Base-by-base conservation (phyloP, 2,113 vertebrate genomes). In the Pica pica region DNA sequence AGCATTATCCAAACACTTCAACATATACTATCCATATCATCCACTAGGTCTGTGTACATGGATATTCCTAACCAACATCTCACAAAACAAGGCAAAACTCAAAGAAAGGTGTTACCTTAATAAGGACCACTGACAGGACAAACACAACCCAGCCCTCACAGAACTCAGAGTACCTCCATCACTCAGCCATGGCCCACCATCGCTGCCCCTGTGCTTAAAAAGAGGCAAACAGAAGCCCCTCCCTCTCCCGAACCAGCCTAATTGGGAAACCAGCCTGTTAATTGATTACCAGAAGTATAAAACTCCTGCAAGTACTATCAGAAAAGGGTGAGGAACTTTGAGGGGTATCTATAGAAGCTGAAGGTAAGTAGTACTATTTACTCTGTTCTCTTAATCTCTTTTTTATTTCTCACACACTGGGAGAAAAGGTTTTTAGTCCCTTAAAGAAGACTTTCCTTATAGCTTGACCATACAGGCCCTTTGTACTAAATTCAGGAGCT, bases 401-500 rank as follows among this genome's bases (percentile, higher is more conserved):
- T 3, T n/a, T 71, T 49, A 17, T 35, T 65, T 67, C 7, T 47
- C 9, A 11, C 1, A 2, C 6, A 1, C 0, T n/a, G 7, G 33
- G 1, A 7, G 15, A 77, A 39, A 18, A 35, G 8, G 2, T 0
- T 1, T 63, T 63, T 28, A 30, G 5, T 24, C 1, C 67, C 7
- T 65, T 31, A 23, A 70, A 27, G 24, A 68, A 64, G 5, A 0
- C 0, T 60, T 63, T 50, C 1, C 0, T 46, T 35, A 12, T 28
- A 42, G 9, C 4, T 1, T 35, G 27, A 10, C 4, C 0, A 4
- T 2, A 8, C 0, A 37, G 5, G 0, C 1, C 0, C 2, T 23
- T 4, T 21, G 0, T 2, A 44, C 23, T 42, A 55, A 57, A 9
- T 23, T 19, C 0, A 44, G 17, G 19, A 16, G 11, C 2, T 60